phyloP scores from a whole-genome alignment of 2,888 invertebrate species.

The Chrysodeixis includens region DNA sequence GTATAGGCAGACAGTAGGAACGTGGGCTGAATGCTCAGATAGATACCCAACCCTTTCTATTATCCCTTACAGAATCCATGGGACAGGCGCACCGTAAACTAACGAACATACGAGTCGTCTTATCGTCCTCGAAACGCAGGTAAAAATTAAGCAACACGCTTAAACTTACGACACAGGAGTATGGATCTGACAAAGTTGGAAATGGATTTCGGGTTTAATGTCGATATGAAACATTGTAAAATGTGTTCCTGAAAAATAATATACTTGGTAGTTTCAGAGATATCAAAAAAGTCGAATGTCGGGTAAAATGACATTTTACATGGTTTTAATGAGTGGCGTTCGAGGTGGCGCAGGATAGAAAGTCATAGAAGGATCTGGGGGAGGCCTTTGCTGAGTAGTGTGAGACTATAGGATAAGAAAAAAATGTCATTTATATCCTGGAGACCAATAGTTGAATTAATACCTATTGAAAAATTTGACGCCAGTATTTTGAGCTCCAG shows the following conservation, averaged over 20 bases:
- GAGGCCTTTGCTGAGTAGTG: too few species aligned
- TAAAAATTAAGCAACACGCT: conserved; percentile 49
- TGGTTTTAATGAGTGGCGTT: too few species aligned
- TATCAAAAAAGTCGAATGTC: too few species aligned
- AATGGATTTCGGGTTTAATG: background rate
- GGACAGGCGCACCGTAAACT: conserved; percentile 45
- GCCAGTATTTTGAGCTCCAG: background rate
- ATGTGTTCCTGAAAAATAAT: too few species aligned
- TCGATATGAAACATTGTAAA: too few species aligned
- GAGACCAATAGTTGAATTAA: too few species aligned
- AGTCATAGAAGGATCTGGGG: too few species aligned
- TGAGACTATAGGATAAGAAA: too few species aligned
- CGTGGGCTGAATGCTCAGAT: conserved; percentile 14
- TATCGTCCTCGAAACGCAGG: conserved; percentile 47
- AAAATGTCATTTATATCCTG: too few species aligned
- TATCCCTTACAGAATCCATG: conserved; percentile 44
- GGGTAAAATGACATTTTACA: too few species aligned
- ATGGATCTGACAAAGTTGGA: conserved; percentile 17
- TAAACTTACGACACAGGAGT: conserved; percentile 11
- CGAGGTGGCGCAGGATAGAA: too few species aligned
- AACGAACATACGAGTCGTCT: conserved; percentile 40
- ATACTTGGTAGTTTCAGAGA: too few species aligned
- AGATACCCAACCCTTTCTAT: conserved; percentile 38
- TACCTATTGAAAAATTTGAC: background rate
- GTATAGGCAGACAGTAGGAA: background rate